These are phyloP conservation scores for Hartigia nigra DNA, from an alignment of 2,888 invertebrate species.

Conservation along the genomic window DNA sequence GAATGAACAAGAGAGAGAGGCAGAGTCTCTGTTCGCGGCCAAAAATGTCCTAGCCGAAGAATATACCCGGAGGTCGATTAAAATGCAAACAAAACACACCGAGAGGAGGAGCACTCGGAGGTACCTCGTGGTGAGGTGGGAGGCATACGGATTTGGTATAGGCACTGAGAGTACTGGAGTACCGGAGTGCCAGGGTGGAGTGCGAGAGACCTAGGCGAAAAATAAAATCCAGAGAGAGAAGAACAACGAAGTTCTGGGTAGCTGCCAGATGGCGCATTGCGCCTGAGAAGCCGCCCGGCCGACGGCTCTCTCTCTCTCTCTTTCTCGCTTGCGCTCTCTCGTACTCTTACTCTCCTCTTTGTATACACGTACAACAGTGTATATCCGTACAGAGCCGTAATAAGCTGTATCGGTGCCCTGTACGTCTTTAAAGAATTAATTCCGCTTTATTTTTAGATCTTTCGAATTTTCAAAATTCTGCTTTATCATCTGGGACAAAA, in stretches of 20 bases:
- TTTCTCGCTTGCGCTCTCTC: neutral
- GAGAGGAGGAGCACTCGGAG: conserved; percentile 9
- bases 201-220: conserved; percentile 22
- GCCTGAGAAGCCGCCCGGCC: conserved; percentile 36
- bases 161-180: conserved; percentile 1
- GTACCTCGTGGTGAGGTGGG: neutral
- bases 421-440: neutral
- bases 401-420: neutral
- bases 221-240: conserved; percentile 2
- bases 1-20: no score
- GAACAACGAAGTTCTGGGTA: conserved; percentile 42
- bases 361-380: neutral
- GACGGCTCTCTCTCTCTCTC: neutral
- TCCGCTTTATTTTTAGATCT: neutral
- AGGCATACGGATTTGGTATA: neutral
- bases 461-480: neutral
- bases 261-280: conserved; percentile 54
- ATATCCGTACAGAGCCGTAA: neutral
- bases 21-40: conserved; percentile 4
- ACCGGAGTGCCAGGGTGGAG: neutral
- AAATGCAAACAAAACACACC: conserved; percentile 37
- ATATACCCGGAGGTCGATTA: conserved; percentile 37
- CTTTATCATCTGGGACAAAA: neutral
- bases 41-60: conserved; percentile 26
- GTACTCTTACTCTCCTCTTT: neutral